Conservation (phyloP, 2,888 invertebrate genomes). For the Chloroclystis v-ata region DNA sequence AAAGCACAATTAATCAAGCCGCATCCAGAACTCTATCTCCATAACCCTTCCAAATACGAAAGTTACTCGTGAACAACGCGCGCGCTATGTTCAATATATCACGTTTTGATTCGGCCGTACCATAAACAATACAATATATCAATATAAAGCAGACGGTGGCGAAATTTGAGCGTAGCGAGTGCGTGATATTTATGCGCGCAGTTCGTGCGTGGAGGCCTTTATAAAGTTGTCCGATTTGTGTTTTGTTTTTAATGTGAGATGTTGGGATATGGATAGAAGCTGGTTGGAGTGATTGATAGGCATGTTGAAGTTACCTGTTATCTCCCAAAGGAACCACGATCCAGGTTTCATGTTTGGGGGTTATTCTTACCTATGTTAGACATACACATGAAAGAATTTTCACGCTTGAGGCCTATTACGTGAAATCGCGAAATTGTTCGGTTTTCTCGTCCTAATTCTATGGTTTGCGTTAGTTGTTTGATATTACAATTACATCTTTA, state of each 20-base stretch:
- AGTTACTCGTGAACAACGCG: conserved; percentile 72
- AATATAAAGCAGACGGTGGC: conserved; percentile 78
- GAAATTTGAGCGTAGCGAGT: conserved; percentile 76
- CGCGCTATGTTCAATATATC: conserved; percentile 72
- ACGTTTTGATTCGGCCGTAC: conserved; percentile 77
- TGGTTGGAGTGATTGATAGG: neutral
- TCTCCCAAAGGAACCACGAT: too few species aligned
- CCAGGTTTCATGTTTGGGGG: too few species aligned
- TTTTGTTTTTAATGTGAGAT: conserved; percentile 33
- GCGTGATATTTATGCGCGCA: conserved; percentile 67
- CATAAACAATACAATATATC: conserved; percentile 79
- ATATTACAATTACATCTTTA: too few species aligned
- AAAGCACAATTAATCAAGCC: conserved; percentile 32
- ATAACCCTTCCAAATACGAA: conserved; percentile 73
- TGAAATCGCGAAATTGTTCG: too few species aligned
- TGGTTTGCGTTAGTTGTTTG: too few species aligned
- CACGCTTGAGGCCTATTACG: too few species aligned
- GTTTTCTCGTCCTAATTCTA: too few species aligned
- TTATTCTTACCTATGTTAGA: too few species aligned
- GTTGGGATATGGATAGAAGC: neutral
- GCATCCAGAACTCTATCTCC: conserved; percentile 52
- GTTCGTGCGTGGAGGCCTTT: conserved; percentile 36
- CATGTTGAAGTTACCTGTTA: neutral
- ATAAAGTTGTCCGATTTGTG: conserved; percentile 40
- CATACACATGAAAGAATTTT: too few species aligned